Conservation (phyloP, 2,113 vertebrate species). For the Rhea pennata region DNA sequence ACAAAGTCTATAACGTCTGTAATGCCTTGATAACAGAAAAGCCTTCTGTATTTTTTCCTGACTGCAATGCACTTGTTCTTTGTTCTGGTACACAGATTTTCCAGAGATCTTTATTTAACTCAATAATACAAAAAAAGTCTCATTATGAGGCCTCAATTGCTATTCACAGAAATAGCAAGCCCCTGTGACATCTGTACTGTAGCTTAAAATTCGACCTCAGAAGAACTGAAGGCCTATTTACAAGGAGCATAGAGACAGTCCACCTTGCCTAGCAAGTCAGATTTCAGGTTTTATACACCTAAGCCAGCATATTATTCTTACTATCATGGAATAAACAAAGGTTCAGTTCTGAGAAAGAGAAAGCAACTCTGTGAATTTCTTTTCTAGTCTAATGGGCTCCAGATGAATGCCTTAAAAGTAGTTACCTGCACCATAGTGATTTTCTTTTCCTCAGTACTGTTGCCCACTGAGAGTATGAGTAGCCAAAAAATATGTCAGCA, state of each 20-base stretch:
- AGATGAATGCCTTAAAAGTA: neutral
- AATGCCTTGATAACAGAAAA: neutral
- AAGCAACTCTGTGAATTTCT: neutral
- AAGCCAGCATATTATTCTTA: neutral
- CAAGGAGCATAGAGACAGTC: rapidly evolving
- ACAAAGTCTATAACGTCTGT: neutral
- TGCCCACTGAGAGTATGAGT: neutral
- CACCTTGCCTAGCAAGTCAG: neutral
- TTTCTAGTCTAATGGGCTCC: neutral
- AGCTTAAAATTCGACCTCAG: neutral
- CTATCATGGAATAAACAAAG: neutral
- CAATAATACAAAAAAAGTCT: neutral
- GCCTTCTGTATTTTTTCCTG: neutral
- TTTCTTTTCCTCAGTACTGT: neutral
- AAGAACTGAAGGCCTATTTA: neutral
- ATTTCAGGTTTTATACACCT: neutral
- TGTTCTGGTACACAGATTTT: conserved; percentile 25
- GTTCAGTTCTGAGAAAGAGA: neutral
- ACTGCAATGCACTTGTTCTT: conserved; percentile 1
- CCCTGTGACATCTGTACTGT: neutral
- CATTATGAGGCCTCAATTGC: neutral
- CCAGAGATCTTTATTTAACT: conserved; percentile 40
- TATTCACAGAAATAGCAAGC: neutral
- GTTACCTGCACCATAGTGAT: neutral
- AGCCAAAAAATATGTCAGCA: neutral